Conservation (phyloP, 2,113 vertebrate genomes). For the Hirundichthys speculiger region DNA sequence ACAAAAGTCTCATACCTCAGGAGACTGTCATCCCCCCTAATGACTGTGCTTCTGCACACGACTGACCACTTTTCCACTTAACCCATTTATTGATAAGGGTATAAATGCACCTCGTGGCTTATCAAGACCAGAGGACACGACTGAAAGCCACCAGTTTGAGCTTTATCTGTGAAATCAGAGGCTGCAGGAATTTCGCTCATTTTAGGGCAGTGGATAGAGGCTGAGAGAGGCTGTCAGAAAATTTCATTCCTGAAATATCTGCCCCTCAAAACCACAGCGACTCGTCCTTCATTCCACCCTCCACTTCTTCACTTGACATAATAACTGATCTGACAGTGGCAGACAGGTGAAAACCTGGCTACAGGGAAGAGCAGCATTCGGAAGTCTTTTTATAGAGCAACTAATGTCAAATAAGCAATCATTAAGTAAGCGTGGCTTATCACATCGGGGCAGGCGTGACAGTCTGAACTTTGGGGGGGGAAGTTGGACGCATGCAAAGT, state of each 20-base stretch:
- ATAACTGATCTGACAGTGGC: constrained; percentile 68
- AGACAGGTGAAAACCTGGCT: constrained; percentile 61
- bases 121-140: constrained; percentile 64
- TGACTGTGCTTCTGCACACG: constrained; percentile 60
- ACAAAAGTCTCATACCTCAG: constrained; percentile 52
- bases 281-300: constrained; percentile 64
- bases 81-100: constrained; percentile 50
- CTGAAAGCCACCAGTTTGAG: constrained; percentile 51
- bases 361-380: constrained; percentile 57
- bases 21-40: constrained; percentile 64
- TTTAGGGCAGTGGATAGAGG: constrained; percentile 30
- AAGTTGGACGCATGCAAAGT: constrained; percentile 55
- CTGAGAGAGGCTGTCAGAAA: constrained; percentile 63
- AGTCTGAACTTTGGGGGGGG: constrained; percentile 43
- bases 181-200: constrained; percentile 52
- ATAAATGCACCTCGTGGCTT: constrained; percentile 39
- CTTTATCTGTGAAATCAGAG: constrained; percentile 75
- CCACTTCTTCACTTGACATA: constrained; percentile 63
- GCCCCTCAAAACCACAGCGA: constrained; percentile 50
- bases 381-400: constrained; percentile 71
- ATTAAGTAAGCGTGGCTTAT: constrained; percentile 69
- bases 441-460: constrained; percentile 65
- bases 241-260: constrained; percentile 73
- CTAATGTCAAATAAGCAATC: constrained; percentile 78
- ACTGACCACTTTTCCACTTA: constrained; percentile 53